Conservation (phyloP, 2,888 invertebrate species). For the Tanaodytes sp. region DNA sequence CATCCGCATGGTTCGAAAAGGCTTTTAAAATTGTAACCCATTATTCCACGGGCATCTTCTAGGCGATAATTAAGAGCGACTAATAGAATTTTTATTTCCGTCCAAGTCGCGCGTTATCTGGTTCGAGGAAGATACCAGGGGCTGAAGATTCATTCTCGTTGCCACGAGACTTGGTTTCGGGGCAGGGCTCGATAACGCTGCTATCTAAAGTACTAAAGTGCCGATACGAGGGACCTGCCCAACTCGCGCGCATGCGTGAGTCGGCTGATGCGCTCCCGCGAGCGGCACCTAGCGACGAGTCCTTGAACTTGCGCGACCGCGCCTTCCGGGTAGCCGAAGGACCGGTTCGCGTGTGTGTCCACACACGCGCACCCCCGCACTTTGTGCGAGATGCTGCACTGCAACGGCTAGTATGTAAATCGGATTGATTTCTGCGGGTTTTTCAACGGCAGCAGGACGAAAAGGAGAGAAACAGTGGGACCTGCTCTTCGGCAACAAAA, state of each 20-base stretch:
- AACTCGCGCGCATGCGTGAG: conserved; percentile 58
- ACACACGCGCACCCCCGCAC: conserved; percentile 29
- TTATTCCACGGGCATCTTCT: no score
- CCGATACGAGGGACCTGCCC: conserved; percentile 58
- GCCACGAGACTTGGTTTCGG: no score
- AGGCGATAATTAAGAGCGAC: no score
- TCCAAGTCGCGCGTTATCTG: neutral
- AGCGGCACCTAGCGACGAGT: conserved; percentile 70
- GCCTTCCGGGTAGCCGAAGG: conserved; percentile 67
- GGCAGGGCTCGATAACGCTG: conserved; percentile 23
- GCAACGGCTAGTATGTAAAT: conserved; percentile 70
- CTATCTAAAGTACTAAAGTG: conserved; percentile 42
- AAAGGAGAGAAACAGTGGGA: conserved; percentile 8
- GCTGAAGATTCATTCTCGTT: conserved; percentile 27
- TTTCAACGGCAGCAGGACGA: conserved; percentile 38
- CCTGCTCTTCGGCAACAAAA: neutral
- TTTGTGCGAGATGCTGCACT: conserved; percentile 50
- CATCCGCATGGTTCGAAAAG: no score
- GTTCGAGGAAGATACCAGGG: conserved; percentile 8
- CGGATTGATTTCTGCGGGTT: conserved; percentile 55
- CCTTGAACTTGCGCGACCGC: conserved; percentile 66
- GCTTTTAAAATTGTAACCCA: no score
- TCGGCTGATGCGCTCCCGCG: conserved; percentile 61
- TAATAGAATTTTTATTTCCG: conserved; percentile 11
- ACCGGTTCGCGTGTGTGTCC: conserved; percentile 53